Percentiles rank a stretch among this genome's conserved stretches.
Conservation (phyloP, 1,140 invertebrate species). For the Microplitis demolitor region DNA sequence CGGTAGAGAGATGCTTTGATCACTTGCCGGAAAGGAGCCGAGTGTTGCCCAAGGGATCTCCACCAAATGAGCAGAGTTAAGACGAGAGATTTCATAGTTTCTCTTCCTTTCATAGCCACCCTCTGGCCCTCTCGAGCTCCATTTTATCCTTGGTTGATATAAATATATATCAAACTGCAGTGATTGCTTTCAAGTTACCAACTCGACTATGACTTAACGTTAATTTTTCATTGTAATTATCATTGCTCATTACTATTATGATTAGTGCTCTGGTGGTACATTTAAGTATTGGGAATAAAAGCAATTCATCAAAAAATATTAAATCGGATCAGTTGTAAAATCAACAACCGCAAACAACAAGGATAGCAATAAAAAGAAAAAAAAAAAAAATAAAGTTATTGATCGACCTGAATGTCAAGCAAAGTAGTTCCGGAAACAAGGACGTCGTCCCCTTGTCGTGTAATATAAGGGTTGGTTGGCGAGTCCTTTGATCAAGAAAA, state of each 20-base stretch:
- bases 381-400: background rate
- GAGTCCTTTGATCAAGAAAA: background rate
- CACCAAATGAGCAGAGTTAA: background rate
- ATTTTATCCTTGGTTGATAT: too few species aligned
- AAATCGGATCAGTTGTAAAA: too few species aligned
- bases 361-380: background rate
- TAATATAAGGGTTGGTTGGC: background rate
- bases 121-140: too few species aligned
- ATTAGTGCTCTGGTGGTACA: too few species aligned
- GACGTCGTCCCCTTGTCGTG: background rate
- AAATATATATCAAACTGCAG: too few species aligned
- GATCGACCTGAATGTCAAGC: background rate
- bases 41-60: background rate
- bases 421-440: background rate
- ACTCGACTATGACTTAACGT: too few species aligned
- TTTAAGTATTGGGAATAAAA: too few species aligned
- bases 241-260: too few species aligned
- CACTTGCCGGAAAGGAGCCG: constrained; percentile 5
- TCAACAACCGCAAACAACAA: background rate
- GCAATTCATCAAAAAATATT: too few species aligned
- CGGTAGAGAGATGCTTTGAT: constrained; percentile 10
- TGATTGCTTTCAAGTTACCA: too few species aligned
- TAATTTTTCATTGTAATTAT: too few species aligned
- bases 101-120: background rate
- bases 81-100: background rate